Conservation (phyloP, 2,113 vertebrate species). For the Neolamprologus sp. region DNA sequence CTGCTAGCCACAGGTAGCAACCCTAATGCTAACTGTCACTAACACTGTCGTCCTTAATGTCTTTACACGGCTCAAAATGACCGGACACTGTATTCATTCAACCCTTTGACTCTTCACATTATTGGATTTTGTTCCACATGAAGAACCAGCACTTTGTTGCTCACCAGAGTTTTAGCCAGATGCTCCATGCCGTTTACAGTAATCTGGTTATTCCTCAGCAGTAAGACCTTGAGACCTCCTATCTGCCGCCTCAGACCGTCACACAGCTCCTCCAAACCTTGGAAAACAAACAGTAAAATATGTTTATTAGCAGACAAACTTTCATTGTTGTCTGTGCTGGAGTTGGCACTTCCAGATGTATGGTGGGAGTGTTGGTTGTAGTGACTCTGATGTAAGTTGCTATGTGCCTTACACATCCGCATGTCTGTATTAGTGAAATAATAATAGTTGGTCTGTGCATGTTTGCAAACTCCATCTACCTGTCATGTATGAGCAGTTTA, state of each 20-base stretch:
- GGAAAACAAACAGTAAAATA: background rate
- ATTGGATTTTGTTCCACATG: background rate
- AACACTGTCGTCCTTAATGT: background rate
- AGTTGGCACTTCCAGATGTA: background rate
- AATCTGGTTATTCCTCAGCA: constrained; percentile 71
- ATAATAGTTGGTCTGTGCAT: background rate
- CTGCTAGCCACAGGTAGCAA: background rate
- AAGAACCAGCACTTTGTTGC: background rate
- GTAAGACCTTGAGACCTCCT: constrained; percentile 57
- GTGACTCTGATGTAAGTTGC: background rate
- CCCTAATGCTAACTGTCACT: background rate
- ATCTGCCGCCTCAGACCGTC: constrained; percentile 63
- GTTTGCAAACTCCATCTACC: background rate
- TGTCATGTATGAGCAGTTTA: background rate
- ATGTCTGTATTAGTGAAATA: background rate
- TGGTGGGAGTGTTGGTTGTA: background rate
- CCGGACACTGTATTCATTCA: background rate
- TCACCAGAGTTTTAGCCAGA: constrained; percentile 68
- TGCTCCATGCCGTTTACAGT: constrained; percentile 61
- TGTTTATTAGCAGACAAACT: background rate
- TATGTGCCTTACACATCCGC: background rate
- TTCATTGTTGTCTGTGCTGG: background rate
- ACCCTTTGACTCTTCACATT: background rate
- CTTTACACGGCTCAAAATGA: background rate
- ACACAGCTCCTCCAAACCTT: constrained; percentile 73